These are phyloP conservation scores for Ceyx margarethae DNA, from an alignment of 2,113 vertebrate species.

Conservation along the genomic window DNA sequence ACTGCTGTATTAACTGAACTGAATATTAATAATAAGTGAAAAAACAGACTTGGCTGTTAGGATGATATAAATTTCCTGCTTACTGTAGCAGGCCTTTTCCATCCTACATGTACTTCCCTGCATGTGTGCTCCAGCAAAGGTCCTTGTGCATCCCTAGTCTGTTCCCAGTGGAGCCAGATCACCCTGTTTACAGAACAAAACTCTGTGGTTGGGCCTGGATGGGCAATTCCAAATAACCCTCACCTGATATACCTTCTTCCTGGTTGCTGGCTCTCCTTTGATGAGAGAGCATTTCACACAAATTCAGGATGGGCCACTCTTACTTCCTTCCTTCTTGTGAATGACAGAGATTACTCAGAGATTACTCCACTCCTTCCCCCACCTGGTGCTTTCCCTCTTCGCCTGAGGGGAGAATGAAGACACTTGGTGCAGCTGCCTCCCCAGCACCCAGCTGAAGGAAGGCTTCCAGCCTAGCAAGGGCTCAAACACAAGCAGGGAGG, in stretches of 20 bases:
- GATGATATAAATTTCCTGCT: not conserved
- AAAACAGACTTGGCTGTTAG: not conserved
- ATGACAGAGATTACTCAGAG: not conserved
- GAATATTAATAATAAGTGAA: conserved; percentile 26
- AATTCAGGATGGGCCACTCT: not conserved
- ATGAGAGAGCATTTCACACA: not conserved
- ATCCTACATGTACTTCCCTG: not conserved
- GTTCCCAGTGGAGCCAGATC: not conserved
- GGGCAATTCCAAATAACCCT: not conserved
- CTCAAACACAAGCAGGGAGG: not conserved
- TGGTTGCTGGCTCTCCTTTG: not conserved
- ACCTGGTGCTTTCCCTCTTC: not conserved
- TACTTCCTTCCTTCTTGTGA: not conserved
- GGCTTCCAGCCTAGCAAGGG: not conserved
- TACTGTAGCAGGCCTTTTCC: not conserved
- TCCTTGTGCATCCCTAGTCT: not conserved
- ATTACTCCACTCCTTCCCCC: not conserved
- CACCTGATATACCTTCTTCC: not conserved
- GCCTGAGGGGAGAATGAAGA: not conserved
- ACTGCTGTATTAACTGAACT: not conserved
- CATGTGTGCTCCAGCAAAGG: not conserved
- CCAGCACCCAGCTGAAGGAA: not conserved
- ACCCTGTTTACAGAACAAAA: not conserved
- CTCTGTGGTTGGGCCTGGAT: not conserved
- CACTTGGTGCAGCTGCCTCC: not conserved